A percentile compares a stretch with the other conserved stretches of the same genome.
phyloP scores from a whole-genome alignment of 2,888 invertebrate species.

The Druceiella hillmani region DNA sequence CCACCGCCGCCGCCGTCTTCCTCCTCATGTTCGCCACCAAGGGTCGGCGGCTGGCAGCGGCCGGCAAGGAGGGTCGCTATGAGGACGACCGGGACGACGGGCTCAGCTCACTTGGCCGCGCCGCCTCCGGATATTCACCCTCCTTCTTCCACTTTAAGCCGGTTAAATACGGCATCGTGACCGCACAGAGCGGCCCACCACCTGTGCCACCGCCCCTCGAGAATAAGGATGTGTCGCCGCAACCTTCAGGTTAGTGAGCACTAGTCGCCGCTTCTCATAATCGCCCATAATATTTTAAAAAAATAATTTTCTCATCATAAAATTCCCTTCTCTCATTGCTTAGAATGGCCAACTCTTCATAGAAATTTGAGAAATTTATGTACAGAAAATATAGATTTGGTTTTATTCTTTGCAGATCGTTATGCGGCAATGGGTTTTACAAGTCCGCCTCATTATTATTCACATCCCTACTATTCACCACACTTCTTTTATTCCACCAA shows the following conservation, averaged over 20 bases:
- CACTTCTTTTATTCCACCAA: constrained; percentile 22
- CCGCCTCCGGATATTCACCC: constrained; percentile 81
- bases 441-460: constrained; percentile 43
- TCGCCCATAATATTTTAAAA: too few species aligned
- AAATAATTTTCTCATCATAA: too few species aligned
- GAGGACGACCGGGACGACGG: constrained; percentile 78
- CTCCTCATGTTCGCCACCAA: constrained; percentile 93
- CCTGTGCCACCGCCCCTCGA: constrained; percentile 40
- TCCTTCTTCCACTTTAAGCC: constrained; percentile 93
- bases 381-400: too few species aligned
- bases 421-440: constrained; percentile 40
- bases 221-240: constrained; percentile 52
- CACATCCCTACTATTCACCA: constrained; percentile 45
- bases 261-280: constrained; percentile 26
- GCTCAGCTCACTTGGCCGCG: constrained; percentile 71
- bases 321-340: too few species aligned
- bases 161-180: constrained; percentile 69
- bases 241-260: constrained; percentile 52
- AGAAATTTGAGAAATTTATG: too few species aligned
- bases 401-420: constrained; percentile 48
- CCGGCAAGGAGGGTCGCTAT: constrained; percentile 84
- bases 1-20: constrained; percentile 80
- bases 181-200: constrained; percentile 44
- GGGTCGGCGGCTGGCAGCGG: constrained; percentile 85
- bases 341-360: too few species aligned